Conservation (phyloP, 2,888 invertebrate genomes). For the Dicycla oo region DNA sequence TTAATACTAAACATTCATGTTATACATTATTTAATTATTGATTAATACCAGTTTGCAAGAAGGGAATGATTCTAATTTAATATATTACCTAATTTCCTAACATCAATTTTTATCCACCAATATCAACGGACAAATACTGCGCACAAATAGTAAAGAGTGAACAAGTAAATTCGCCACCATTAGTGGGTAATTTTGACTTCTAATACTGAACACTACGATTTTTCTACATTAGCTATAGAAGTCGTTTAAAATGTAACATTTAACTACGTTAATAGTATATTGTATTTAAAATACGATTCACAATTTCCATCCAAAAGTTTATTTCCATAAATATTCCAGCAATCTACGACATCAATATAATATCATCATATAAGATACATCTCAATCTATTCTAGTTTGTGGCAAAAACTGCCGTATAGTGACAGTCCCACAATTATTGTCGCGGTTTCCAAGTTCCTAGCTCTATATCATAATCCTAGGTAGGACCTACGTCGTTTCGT, state of each 20-base stretch:
- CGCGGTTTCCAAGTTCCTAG: conserved; percentile 59
- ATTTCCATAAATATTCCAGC: conserved; percentile 44
- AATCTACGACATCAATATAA: conserved; percentile 47
- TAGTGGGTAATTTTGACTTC: conserved; percentile 1
- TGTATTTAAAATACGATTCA: conserved; percentile 51
- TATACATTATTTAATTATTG: background rate
- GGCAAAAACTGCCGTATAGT: conserved; percentile 64
- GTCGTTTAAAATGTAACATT: conserved; percentile 24
- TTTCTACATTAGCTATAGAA: conserved; percentile 24
- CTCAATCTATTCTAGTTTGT: conserved; percentile 54
- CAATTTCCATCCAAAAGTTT: conserved; percentile 39
- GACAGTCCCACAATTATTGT: conserved; percentile 66
- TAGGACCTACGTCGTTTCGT: conserved; percentile 31
- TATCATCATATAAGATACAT: conserved; percentile 43
- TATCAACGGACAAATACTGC: background rate
- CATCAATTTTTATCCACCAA: background rate
- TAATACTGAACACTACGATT: conserved; percentile 6
- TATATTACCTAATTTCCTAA: too few species aligned
- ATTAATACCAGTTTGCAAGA: background rate
- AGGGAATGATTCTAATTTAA: background rate
- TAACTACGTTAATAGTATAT: conserved; percentile 35
- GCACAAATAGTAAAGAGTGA: background rate
- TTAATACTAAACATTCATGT: conserved; percentile 2
- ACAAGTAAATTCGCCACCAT: background rate
- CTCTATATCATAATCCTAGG: conserved; percentile 43